phyloP scores from a whole-genome alignment of 2,797 vertebrate genomes.

The Xyrichtys novacula region DNA sequence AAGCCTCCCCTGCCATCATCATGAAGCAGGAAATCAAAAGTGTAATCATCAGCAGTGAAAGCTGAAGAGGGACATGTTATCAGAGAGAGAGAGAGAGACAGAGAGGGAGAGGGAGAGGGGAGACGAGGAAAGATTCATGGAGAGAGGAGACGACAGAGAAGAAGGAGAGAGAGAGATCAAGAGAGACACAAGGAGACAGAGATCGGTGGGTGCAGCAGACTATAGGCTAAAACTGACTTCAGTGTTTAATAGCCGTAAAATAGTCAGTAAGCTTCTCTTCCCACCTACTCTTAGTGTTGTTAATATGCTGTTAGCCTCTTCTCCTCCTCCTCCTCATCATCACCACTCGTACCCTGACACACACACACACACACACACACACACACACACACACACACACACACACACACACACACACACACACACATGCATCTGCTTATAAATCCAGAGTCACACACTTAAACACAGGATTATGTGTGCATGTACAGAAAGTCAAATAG shows the following conservation, averaged over 20 bases:
- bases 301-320: slow-evolving; percentile 75
- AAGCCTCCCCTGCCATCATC: slow-evolving; percentile 14
- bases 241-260: slow-evolving; percentile 80
- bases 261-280: slow-evolving; percentile 71
- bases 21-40: slow-evolving; percentile 38
- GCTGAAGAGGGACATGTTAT: background rate
- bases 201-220: slow-evolving; percentile 55
- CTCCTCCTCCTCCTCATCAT: slow-evolving; percentile 52
- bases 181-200: slow-evolving; percentile 43
- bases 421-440: background rate
- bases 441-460: slow-evolving; percentile 2
- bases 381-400: slow-evolving; percentile 17
- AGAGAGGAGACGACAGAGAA: slow-evolving; percentile 19
- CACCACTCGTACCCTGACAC: slow-evolving; percentile 38
- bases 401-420: slow-evolving; percentile 12
- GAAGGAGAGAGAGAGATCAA: slow-evolving; percentile 27
- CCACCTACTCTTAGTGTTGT: slow-evolving; percentile 70
- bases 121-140: slow-evolving; percentile 9
- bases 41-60: slow-evolving; percentile 27
- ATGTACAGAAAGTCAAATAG: slow-evolving; percentile 26
- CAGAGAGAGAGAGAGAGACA: background rate
- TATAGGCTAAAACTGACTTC: slow-evolving; percentile 58
- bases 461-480: background rate
- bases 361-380: slow-evolving; percentile 44
- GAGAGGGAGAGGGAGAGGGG: background rate